A percentile compares a stretch with the other conserved stretches of the same genome.
phyloP scores from a whole-genome alignment of 2,797 vertebrate species.

The Hyperoplus immaculatus region DNA sequence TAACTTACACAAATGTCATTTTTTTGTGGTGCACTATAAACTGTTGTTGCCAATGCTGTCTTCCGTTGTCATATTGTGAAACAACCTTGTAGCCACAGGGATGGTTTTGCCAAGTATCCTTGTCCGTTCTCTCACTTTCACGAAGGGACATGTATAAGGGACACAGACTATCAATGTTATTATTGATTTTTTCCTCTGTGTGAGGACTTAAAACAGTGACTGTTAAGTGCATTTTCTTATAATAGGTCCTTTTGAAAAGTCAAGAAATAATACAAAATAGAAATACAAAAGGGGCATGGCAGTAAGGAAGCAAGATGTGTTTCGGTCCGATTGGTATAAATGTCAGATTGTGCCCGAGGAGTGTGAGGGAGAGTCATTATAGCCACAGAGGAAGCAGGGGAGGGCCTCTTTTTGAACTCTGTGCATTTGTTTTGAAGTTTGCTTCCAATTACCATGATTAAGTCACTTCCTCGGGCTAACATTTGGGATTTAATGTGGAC shows the following conservation, averaged over 20 bases:
- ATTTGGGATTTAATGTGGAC: constrained; percentile 76
- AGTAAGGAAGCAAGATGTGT: constrained; percentile 3
- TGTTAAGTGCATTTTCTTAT: not conserved
- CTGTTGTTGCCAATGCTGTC: constrained; percentile 55
- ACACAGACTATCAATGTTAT: not conserved
- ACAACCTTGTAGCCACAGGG: constrained; percentile 39
- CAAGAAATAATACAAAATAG: constrained; percentile 12
- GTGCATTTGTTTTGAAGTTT: constrained; percentile 79
- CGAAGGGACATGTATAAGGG: not conserved
- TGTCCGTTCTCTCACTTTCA: constrained; percentile 11
- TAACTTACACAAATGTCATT: constrained; percentile 46
- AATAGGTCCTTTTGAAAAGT: not conserved
- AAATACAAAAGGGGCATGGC: constrained; percentile 6
- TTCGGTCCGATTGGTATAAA: constrained; percentile 59
- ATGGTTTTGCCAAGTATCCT: constrained; percentile 42
- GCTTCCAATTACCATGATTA: constrained; percentile 78
- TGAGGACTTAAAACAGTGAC: not conserved
- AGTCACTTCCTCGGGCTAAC: constrained; percentile 73
- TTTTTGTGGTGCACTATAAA: constrained; percentile 52
- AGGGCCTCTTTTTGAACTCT: constrained; percentile 69
- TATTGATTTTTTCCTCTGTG: constrained; percentile 13
- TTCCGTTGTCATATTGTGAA: constrained; percentile 58
- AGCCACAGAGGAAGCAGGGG: constrained; percentile 69
- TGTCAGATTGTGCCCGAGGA: constrained; percentile 71
- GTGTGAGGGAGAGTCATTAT: constrained; percentile 67